Base-by-base conservation (phyloP, 2,888 invertebrate species). In the Cylloceria caligata region DNA sequence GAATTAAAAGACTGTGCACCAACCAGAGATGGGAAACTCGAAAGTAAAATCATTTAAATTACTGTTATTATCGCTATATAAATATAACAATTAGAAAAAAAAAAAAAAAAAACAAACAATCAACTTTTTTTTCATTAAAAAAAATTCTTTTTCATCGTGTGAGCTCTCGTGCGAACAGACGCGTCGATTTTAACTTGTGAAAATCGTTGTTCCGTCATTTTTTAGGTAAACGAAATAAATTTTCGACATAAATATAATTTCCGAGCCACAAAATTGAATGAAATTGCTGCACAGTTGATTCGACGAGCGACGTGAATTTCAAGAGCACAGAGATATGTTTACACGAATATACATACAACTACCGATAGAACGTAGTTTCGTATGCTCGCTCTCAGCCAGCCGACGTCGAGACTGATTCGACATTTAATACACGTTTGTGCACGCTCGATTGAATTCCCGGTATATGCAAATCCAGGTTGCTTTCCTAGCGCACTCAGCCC, bases 401-500 rank as follows among this genome's bases (percentile, higher is more conserved):
- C 60, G 42, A 76, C 55, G 60, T 42, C 68, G 81, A 73, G 68
- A 74, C 77, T 77, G 77, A 81, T 81, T 81, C 69, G 78, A 74
- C 81, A 82, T 78, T 82, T 78, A 71, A 82, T 79, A 71, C 82
- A 79, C 82, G 82, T 79, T 81, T 72, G 79, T 62, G 60, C 47
- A 62, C 52, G 74, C 82, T 36, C 82, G 75, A 82, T 82, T 82
- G 67, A 82, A 82, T 82, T 75, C 75, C 60, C 79, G 71, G 60
- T 79, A 68, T 79, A 79, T 82, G 82, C 82, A 82, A 79, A 79
- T 82, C 36, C n/a, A 21, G 30, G 36, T 19, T 47, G n/a, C 57
- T 55, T n/a, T 19, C 30, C 52, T 16, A 45, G 39, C 11, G 13
- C 39, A 36, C 62, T 47, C 9, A 16, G 30, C 13, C 39, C 9